Conservation (phyloP, 1,140 invertebrate species). For the Asobara japonica region DNA sequence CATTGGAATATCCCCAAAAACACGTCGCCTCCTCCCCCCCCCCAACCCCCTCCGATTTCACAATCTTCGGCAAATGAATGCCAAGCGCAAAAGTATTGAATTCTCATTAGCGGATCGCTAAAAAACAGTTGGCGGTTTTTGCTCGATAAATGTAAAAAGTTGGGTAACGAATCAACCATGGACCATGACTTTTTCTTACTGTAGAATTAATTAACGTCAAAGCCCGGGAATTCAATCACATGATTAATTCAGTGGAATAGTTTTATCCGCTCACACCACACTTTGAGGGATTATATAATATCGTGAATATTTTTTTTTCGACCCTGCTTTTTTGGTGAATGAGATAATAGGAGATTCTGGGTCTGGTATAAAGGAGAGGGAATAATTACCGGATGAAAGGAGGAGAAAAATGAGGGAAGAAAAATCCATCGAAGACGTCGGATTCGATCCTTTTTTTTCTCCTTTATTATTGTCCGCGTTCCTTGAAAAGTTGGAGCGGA, state of each 20-base stretch:
- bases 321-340: not conserved
- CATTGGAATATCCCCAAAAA: no score
- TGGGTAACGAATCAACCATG: not conserved
- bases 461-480: constrained; percentile 8
- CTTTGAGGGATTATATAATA: constrained; percentile 8
- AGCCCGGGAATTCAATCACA: not conserved
- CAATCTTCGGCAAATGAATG: no score
- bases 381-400: constrained; percentile 17
- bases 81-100: not conserved
- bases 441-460: not conserved
- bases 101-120: no score
- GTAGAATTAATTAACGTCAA: constrained; percentile 15
- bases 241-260: constrained; percentile 17
- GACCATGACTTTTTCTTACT: not conserved
- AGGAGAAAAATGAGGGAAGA: not conserved
- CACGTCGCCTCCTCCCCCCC: no score
- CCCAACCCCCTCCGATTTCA: no score
- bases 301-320: not conserved
- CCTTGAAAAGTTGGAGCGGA: constrained; percentile 24
- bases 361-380: constrained; percentile 1
- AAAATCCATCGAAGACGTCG: constrained; percentile 8
- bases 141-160: no score
- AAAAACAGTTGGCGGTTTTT: no score
- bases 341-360: constrained; percentile 12
- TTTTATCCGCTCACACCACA: not conserved